Conservation (phyloP, 2,888 invertebrate genomes). For the Standfussiana lucernea region DNA sequence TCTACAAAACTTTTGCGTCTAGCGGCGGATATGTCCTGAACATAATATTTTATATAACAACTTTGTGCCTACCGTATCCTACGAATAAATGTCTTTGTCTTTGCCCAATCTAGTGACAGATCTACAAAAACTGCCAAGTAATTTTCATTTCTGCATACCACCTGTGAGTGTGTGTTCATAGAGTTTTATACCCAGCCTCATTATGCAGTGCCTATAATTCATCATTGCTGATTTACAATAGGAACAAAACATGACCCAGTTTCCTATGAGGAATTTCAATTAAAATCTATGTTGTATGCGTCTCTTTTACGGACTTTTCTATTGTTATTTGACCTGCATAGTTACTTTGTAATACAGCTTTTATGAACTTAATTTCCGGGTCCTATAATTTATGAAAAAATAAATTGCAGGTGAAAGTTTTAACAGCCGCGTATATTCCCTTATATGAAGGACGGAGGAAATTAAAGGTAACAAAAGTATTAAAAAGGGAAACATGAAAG, state of each 20-base stretch:
- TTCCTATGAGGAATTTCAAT: slow-evolving; percentile 35
- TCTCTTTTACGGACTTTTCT: slow-evolving; percentile 32
- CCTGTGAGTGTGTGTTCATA: neutral
- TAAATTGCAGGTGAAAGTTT: slow-evolving; percentile 8
- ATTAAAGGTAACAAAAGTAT: neutral
- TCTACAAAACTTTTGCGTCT: neutral
- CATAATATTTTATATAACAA: too few relatives aligned
- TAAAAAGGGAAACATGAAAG: neutral
- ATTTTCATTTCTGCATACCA: neutral
- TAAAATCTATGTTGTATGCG: slow-evolving; percentile 33
- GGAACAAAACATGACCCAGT: slow-evolving; percentile 51
- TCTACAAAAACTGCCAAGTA: neutral
- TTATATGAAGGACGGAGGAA: slow-evolving; percentile 9
- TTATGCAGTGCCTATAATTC: slow-evolving; percentile 25
- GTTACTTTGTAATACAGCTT: slow-evolving; percentile 28
- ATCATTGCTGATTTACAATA: slow-evolving; percentile 49
- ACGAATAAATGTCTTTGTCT: too few relatives aligned
- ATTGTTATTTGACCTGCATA: slow-evolving; percentile 36
- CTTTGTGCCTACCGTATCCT: too few relatives aligned
- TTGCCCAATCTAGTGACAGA: neutral
- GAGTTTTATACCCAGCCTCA: neutral
- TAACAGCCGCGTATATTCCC: slow-evolving; percentile 12
- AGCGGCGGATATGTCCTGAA: too few relatives aligned
- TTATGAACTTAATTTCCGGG: slow-evolving; percentile 46
- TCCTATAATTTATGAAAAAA: slow-evolving; percentile 32